Base-by-base conservation (phyloP, 2,888 invertebrate genomes). In the Archaeoteleia sp. region DNA sequence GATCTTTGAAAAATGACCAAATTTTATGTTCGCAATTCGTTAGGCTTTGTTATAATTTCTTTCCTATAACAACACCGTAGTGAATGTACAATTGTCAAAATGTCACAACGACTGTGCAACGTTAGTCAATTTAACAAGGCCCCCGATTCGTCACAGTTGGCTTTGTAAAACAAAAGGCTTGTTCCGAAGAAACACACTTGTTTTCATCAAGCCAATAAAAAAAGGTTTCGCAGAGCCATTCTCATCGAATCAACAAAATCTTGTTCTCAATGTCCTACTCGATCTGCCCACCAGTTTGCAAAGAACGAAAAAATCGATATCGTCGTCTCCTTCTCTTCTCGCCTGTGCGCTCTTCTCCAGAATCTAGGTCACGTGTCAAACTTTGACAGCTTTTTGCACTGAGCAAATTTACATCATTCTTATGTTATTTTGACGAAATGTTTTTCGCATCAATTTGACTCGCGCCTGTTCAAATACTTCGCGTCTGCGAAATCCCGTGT, bases 321-420 rank as follows among this genome's bases (percentile, higher is more conserved):
- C 20, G 17, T 35, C 39, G 40, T 57, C 55, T 45, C 42, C 58
- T 43, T 35, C 60, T 49, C 45, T 51, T 53, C 51, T 53, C 40
- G 53, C 61, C 32, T 7, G 25, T 10, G 32, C 23, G 46, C 42
- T 51, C 49, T 58, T 53, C 57, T 46, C 29, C 35, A 12, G 40
- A 45, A 65, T 57, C 45, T 65, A 34, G 65, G 57, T 51, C 57
- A 34, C 30, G 17, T 57, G 65, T 65, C 57, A 51, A 57, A 57
- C 8, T 65, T 65, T 65, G 63, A 63, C 63, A 51, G 10, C 12
- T 12, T 4, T 32, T 32, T 10, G 12, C 12, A 12, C 2, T 7
- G 32, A 32, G n/a, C 32, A 10, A 32, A 32, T 32, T 32, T 12
- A 32, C 32, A 7, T 32, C 6, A 3, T 32, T 32, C 32, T 10